Conservation (phyloP, 2,888 invertebrate genomes). For the Germaria angustata region DNA sequence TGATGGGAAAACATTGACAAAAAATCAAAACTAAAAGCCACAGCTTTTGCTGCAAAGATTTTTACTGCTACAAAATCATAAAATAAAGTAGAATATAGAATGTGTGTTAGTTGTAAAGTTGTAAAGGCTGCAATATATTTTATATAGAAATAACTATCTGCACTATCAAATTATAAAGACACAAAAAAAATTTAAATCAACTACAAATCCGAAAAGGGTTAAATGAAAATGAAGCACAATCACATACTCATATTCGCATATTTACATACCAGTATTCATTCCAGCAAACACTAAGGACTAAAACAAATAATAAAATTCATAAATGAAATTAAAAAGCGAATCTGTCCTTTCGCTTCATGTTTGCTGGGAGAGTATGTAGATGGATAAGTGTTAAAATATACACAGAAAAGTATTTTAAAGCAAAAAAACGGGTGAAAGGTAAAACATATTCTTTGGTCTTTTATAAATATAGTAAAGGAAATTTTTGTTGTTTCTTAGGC, state of each 20-base stretch:
- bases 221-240: not conserved
- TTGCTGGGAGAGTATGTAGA: not conserved
- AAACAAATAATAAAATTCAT: too few species aligned
- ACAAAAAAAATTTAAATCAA: conserved; percentile 27
- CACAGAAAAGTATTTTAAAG: not conserved
- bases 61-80: too few species aligned
- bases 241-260: not conserved
- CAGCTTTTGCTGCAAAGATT: not conserved
- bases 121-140: not conserved
- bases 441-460: conserved; percentile 4
- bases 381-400: not conserved
- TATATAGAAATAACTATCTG: too few species aligned
- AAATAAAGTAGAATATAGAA: not conserved
- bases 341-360: too few species aligned
- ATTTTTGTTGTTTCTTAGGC: not conserved
- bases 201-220: conserved; percentile 60
- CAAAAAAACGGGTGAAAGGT: not conserved
- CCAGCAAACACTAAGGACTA: too few species aligned
- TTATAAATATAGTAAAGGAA: not conserved
- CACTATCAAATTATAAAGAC: not conserved
- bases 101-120: conserved; percentile 22
- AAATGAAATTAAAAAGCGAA: too few species aligned
- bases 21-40: conserved; percentile 17
- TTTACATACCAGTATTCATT: not conserved
- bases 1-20: conserved; percentile 49